Conservation (phyloP, 1,140 invertebrate genomes). For the Drosophila punjabiensis region DNA sequence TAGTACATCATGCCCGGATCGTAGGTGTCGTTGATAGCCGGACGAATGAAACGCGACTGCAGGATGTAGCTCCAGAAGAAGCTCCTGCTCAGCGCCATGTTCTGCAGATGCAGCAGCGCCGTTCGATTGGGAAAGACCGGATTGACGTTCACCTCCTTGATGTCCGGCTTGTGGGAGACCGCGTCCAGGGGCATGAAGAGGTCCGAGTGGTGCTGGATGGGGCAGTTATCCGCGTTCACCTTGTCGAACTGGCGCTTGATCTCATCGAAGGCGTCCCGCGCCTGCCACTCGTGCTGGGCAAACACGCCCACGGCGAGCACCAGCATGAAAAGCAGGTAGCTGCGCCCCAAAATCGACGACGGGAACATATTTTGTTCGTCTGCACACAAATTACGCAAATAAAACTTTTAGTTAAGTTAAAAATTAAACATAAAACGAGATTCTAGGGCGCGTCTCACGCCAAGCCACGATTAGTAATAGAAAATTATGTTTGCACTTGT, state of each 20-base stretch:
- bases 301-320: slow-evolving; percentile 88
- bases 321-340: slow-evolving; percentile 77
- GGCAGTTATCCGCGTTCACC: slow-evolving; percentile 94
- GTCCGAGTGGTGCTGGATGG: slow-evolving; percentile 93
- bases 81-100: slow-evolving; percentile 96
- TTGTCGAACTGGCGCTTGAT: slow-evolving; percentile 92
- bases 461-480: slow-evolving; percentile 69
- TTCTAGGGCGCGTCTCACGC: slow-evolving; percentile 32
- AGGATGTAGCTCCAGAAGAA: slow-evolving; percentile 99
- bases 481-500: slow-evolving; percentile 71
- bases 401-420: slow-evolving; percentile 18
- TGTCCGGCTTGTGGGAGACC: slow-evolving; percentile 96
- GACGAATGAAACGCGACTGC: slow-evolving; percentile 95
- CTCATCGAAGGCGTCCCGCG: slow-evolving; percentile 95
- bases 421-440: slow-evolving; percentile 38
- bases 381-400: slow-evolving; percentile 28
- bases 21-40: slow-evolving; percentile 95
- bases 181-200: slow-evolving; percentile 93
- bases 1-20: slow-evolving; percentile 99
- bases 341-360: slow-evolving; percentile 68
- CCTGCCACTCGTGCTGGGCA: slow-evolving; percentile 95
- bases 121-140: slow-evolving; percentile 98
- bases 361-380: slow-evolving; percentile 44
- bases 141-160: slow-evolving; percentile 97
- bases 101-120: slow-evolving; percentile 96